These are phyloP conservation scores for Cryptophagus acutangulus DNA, from an alignment of 2,888 invertebrate species.

Conservation along the genomic window DNA sequence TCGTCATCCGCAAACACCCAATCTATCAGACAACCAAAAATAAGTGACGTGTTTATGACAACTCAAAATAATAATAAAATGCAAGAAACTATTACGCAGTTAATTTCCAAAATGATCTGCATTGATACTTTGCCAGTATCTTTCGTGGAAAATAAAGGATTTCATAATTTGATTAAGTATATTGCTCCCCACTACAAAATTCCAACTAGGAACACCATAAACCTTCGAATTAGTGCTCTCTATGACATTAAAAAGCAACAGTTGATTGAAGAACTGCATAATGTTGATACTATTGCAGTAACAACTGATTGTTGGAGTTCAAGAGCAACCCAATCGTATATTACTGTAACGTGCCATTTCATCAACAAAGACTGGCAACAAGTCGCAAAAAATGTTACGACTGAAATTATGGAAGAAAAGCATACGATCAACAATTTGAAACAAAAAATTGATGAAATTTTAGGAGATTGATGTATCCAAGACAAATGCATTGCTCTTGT, in stretches of 20 bases:
- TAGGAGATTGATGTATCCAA: slow-evolving; percentile 22
- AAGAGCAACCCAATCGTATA: slow-evolving; percentile 24
- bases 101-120: too few relatives aligned
- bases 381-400: slow-evolving; percentile 19
- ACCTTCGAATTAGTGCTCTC: slow-evolving; percentile 13
- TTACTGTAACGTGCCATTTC: slow-evolving; percentile 26
- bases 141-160: slow-evolving; percentile 13
- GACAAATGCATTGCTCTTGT: slow-evolving; percentile 24
- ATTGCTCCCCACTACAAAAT: slow-evolving; percentile 14
- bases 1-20: too few relatives aligned
- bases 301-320: slow-evolving; percentile 32
- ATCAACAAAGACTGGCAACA: slow-evolving; percentile 22
- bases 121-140: too few relatives aligned
- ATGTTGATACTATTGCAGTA: slow-evolving; percentile 13
- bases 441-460: slow-evolving; percentile 21
- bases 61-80: too few relatives aligned
- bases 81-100: too few relatives aligned
- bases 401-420: slow-evolving; percentile 21
- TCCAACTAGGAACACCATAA: slow-evolving; percentile 16
- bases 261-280: slow-evolving; percentile 5
- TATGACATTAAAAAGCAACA: slow-evolving; percentile 16
- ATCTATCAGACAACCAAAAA: too few relatives aligned
- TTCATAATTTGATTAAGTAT: slow-evolving; percentile 12
- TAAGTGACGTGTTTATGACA: too few relatives aligned
- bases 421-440: slow-evolving; percentile 25